A percentile compares a stretch with the other conserved stretches of the same genome.
These are phyloP conservation scores for Mergus octosetaceus DNA, from an alignment of 2,797 vertebrate species.

Conservation along the genomic window DNA sequence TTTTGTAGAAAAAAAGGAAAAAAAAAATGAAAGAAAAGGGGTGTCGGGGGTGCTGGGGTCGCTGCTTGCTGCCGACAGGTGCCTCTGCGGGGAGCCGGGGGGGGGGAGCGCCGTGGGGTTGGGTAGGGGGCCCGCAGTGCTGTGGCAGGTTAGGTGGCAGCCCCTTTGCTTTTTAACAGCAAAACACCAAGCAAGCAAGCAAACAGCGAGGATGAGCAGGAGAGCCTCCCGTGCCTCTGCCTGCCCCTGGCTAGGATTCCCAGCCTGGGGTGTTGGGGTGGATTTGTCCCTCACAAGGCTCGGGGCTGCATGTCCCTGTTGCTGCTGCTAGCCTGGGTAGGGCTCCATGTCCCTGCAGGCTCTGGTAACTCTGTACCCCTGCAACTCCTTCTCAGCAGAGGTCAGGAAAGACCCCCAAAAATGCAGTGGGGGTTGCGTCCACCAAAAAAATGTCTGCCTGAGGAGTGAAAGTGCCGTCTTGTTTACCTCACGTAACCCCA, in stretches of 20 bases:
- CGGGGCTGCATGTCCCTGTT: background rate
- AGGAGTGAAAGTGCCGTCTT: background rate
- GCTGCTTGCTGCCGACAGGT: background rate
- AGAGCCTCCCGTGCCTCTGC: background rate
- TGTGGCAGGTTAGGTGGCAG: background rate
- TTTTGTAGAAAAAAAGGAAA: too few relatives aligned
- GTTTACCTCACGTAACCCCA: background rate
- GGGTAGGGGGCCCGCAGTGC: too few relatives aligned
- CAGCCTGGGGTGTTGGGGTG: background rate
- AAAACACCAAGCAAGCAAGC: background rate
- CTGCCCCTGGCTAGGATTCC: background rate
- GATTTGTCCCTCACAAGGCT: background rate
- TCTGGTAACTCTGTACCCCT: too few relatives aligned
- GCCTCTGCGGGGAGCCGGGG: background rate
- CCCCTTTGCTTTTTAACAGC: background rate
- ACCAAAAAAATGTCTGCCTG: constrained; percentile 1
- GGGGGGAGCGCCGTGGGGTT: too few relatives aligned
- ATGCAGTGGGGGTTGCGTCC: background rate
- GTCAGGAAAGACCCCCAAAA: background rate
- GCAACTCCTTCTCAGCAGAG: background rate
- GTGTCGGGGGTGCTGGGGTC: background rate
- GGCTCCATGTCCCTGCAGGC: background rate
- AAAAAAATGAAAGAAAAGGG: too few relatives aligned
- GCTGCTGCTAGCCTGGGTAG: background rate
- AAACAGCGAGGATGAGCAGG: rapidly evolving